phyloP scores from a whole-genome alignment of 1,140 invertebrate species.

The Leptinotarsa lineolata region DNA sequence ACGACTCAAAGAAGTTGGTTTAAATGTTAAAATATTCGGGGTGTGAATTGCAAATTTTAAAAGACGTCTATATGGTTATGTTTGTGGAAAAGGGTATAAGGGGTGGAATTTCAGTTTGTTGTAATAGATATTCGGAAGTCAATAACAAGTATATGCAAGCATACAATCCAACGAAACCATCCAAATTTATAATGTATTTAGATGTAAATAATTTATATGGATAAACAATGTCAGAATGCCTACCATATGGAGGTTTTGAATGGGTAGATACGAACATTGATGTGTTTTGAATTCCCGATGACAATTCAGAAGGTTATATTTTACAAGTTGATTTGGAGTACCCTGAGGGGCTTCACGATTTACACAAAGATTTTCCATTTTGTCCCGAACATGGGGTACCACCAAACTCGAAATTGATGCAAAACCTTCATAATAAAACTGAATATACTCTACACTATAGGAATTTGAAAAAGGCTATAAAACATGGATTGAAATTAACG shows the following conservation, averaged over 20 bases:
- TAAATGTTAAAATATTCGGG: not conserved
- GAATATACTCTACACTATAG: constrained; percentile 53
- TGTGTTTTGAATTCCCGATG: constrained; percentile 44
- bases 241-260: constrained; percentile 57
- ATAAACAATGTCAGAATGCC: constrained; percentile 56
- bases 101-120: constrained; percentile 49
- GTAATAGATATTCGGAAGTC: constrained; percentile 48
- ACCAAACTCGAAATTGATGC: constrained; percentile 44
- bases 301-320: constrained; percentile 37
- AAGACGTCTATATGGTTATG: constrained; percentile 47
- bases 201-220: constrained; percentile 65
- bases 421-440: no score
- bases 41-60: not conserved
- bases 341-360: constrained; percentile 34
- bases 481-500: constrained; percentile 1
- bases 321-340: constrained; percentile 47
- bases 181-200: constrained; percentile 54
- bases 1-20: not conserved
- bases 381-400: constrained; percentile 46
- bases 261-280: constrained; percentile 53
- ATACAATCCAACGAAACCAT: constrained; percentile 56
- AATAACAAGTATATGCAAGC: constrained; percentile 55
- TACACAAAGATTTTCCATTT: constrained; percentile 55
- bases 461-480: constrained; percentile 29
- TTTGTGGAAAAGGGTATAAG: constrained; percentile 53